A percentile compares a stretch with the other conserved stretches of the same genome.
phyloP scores from a whole-genome alignment of 2,113 vertebrate species.

The Miniopterus natalensis region DNA sequence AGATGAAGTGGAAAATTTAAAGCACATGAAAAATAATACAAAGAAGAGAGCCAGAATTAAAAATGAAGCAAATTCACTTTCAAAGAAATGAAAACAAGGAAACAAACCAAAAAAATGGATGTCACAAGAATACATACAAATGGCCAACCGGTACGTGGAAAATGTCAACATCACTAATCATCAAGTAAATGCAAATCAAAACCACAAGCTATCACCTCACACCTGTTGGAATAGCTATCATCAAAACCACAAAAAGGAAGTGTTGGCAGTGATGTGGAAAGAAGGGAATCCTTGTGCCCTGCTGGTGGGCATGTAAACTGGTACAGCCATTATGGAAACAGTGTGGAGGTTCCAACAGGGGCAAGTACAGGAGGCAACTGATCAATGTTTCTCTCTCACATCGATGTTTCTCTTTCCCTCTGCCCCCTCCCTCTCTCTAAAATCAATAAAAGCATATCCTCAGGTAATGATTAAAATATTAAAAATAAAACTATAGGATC shows the following conservation, averaged over 20 bases:
- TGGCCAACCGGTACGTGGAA: neutral
- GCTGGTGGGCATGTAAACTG: neutral
- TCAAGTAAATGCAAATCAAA: neutral
- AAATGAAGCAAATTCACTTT: neutral
- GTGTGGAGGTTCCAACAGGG: neutral
- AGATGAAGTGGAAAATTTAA: conserved; percentile 12
- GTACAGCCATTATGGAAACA: neutral
- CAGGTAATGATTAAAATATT: neutral
- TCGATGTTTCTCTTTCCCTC: no score
- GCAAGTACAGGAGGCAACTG: neutral
- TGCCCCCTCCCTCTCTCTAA: neutral
- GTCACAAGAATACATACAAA: neutral
- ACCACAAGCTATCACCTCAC: neutral
- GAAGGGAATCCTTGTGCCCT: neutral
- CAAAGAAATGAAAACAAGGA: neutral
- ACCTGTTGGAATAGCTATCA: neutral
- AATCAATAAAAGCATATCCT: neutral
- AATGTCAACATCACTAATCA: neutral
- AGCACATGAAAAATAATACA: conserved; percentile 15
- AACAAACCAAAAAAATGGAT: neutral
- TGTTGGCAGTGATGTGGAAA: neutral
- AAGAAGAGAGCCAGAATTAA: neutral
- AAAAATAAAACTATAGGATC: neutral
- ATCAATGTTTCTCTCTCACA: neutral
- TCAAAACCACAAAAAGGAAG: neutral